These are phyloP conservation scores for Tinea pellionella DNA, from an alignment of 2,888 invertebrate genomes.

Conservation along the genomic window DNA sequence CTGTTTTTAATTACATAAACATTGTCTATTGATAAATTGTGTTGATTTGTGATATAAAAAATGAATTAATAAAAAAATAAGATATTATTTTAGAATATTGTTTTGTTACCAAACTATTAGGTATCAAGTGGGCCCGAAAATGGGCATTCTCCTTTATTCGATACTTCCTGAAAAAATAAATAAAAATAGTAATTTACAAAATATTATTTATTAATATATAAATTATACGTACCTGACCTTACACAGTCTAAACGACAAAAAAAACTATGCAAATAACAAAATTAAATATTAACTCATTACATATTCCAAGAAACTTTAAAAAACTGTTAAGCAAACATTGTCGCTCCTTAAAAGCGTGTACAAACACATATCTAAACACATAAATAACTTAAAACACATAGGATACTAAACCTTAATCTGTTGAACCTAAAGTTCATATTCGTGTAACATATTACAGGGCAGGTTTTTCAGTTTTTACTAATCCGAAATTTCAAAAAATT, in stretches of 20 bases:
- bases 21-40: no score
- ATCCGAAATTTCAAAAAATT: background rate
- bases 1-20: no score
- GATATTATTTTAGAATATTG: no score
- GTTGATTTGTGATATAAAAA: no score
- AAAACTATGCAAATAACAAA: background rate
- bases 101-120: no score
- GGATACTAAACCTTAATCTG: background rate
- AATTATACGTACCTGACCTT: background rate
- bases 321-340: conserved; percentile 6
- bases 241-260: background rate
- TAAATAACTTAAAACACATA: background rate
- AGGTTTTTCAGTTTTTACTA: background rate
- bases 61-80: no score
- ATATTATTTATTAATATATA: no score
- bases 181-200: no score
- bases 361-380: background rate
- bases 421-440: background rate
- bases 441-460: background rate
- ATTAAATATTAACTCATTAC: conserved; percentile 1
- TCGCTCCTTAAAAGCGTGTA: conserved; percentile 2
- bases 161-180: no score
- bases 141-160: no score
- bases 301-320: background rate
- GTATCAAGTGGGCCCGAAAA: no score